phyloP scores from a whole-genome alignment of 2,113 vertebrate genomes.

The Hoplias malabaricus region DNA sequence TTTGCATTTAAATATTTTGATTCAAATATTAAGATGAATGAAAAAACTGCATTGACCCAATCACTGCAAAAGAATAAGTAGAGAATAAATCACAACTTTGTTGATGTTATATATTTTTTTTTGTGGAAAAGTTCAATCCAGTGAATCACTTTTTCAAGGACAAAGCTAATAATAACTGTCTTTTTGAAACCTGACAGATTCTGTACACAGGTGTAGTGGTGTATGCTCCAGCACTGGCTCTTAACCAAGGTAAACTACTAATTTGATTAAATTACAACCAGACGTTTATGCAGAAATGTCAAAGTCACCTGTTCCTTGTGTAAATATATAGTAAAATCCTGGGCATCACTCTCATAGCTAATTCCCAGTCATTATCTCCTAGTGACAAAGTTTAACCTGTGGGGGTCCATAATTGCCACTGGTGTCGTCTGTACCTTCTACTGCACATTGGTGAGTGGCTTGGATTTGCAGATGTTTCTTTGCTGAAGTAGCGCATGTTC shows the following conservation, averaged over 20 bases:
- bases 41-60: no score
- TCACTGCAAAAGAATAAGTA: not conserved
- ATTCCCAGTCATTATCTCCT: conserved; percentile 35
- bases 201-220: conserved; percentile 84
- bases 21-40: no score
- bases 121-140: not conserved
- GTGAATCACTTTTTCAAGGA: not conserved
- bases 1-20: no score
- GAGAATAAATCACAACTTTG: not conserved
- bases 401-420: conserved; percentile 86
- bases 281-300: not conserved
- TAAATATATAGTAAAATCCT: not conserved
- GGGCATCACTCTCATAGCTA: not conserved
- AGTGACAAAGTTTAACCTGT: conserved; percentile 89
- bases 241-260: conserved; percentile 83
- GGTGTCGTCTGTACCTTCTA: conserved; percentile 86
- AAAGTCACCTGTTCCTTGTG: not conserved
- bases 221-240: conserved; percentile 81
- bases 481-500: not conserved
- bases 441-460: conserved; percentile 79
- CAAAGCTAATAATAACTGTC: not conserved
- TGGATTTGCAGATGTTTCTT: not conserved
- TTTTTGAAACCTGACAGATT: conserved; percentile 63
- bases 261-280: not conserved
- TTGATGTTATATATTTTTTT: not conserved